Percentiles rank a stretch among this genome's conserved stretches.
Conservation (phyloP, 35 echinoderm and acorn worm species). For the Diadema setosum region DNA sequence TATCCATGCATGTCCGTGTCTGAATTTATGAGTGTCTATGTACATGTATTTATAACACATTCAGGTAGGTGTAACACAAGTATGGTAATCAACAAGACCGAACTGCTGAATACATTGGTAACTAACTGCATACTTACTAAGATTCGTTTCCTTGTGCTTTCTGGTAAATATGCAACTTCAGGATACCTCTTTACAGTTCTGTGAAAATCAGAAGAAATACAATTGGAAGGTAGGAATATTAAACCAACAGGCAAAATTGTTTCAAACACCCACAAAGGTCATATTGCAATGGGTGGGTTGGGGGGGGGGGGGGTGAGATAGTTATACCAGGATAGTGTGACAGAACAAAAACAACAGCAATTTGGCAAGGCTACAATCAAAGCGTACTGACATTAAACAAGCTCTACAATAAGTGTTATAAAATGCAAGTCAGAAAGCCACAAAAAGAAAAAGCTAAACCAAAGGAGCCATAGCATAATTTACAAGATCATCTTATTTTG, state of each 20-base stretch:
- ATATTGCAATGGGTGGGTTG: background rate
- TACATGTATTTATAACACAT: too few species aligned
- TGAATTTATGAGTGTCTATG: too few species aligned
- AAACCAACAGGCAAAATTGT: background rate
- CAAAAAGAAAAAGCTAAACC: too few species aligned
- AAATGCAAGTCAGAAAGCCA: too few species aligned
- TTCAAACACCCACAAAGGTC: background rate
- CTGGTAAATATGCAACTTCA: conserved; percentile 85
- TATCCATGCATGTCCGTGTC: too few species aligned
- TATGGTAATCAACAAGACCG: too few species aligned
- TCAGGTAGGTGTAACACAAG: too few species aligned
- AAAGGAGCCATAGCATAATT: too few species aligned
- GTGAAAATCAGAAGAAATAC: background rate
- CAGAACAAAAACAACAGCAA: background rate
- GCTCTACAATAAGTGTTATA: too few species aligned
- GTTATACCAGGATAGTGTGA: background rate
- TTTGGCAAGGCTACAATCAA: background rate
- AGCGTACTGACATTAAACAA: too few species aligned
- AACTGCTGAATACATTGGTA: too few species aligned
- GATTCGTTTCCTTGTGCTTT: conserved; percentile 81
- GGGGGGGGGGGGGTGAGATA: background rate
- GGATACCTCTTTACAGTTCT: conserved; percentile 73
- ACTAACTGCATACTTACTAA: conserved; percentile 57
- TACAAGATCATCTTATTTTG: too few species aligned
- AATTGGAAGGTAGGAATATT: background rate